These are phyloP conservation scores for Leucozona laternaria DNA, from an alignment of 2,888 invertebrate genomes.

Conservation along the genomic window DNA sequence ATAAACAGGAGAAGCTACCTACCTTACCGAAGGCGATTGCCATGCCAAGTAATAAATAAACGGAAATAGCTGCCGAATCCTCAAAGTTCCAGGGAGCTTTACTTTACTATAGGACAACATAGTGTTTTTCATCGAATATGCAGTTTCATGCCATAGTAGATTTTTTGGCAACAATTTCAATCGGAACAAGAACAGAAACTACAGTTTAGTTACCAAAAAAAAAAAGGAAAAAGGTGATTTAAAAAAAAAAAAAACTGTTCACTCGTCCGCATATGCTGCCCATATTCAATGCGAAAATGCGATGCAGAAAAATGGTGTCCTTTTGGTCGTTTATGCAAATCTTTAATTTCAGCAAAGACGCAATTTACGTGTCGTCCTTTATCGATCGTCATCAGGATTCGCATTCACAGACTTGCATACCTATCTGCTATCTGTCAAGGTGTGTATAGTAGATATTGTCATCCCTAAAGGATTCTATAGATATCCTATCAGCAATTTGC, in stretches of 20 bases:
- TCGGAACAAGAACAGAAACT: slow-evolving; percentile 27
- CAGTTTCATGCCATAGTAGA: slow-evolving; percentile 43
- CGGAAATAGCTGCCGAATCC: slow-evolving; percentile 57
- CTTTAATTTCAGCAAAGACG: slow-evolving; percentile 45
- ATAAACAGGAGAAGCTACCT: background rate
- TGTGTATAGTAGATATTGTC: slow-evolving; percentile 39
- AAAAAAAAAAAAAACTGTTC: background rate
- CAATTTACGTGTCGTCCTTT: background rate
- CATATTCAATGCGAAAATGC: background rate
- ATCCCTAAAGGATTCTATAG: slow-evolving; percentile 23
- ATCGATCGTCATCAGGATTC: background rate
- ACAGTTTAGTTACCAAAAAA: background rate
- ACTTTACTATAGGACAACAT: slow-evolving; percentile 23
- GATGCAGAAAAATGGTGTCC: slow-evolving; percentile 6
- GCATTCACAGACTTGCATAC: slow-evolving; percentile 39
- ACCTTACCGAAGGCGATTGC: slow-evolving; percentile 14
- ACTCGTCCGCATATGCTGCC: slow-evolving; percentile 32
- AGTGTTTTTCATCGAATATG: slow-evolving; percentile 11
- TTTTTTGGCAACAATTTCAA: slow-evolving; percentile 58
- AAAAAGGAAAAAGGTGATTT: too few relatives aligned
- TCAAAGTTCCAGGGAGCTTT: slow-evolving; percentile 26
- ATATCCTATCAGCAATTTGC: slow-evolving; percentile 70
- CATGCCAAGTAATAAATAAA: slow-evolving; percentile 74
- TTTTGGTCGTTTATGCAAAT: slow-evolving; percentile 28
- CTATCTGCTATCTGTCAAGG: slow-evolving; percentile 63